Conservation (phyloP, 2,113 vertebrate species). For the Trogon surrucura region DNA sequence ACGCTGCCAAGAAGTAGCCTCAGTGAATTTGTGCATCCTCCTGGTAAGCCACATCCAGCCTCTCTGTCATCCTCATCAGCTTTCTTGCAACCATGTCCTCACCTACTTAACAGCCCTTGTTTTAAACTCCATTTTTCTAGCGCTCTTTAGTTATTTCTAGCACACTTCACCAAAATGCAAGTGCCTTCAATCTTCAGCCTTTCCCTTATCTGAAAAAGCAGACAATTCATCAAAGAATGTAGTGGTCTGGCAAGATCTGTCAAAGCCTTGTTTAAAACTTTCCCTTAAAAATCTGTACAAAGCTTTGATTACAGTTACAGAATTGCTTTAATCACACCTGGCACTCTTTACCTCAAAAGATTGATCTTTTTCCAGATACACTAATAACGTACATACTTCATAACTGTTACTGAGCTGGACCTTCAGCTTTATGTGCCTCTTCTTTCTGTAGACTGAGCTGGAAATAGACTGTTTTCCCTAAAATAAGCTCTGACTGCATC, state of each 20-base stretch:
- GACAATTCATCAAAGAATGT: background rate
- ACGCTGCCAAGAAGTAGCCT: background rate
- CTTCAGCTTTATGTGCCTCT: background rate
- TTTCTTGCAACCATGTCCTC: background rate
- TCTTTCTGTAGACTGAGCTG: background rate
- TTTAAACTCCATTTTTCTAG: background rate
- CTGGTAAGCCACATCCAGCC: background rate
- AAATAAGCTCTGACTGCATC: background rate
- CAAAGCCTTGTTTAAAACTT: background rate
- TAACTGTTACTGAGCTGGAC: background rate
- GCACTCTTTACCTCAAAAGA: background rate
- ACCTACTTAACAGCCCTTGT: background rate
- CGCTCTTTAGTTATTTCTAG: background rate
- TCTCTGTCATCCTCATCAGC: background rate
- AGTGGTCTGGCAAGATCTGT: background rate
- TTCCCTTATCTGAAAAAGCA: background rate
- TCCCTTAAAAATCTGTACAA: background rate
- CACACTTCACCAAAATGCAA: background rate
- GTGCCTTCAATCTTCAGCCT: background rate
- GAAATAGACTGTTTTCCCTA: background rate
- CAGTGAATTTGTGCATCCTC: rapidly evolving
- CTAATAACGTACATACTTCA: background rate
- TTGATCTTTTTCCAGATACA: background rate
- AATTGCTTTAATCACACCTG: background rate
- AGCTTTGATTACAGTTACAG: background rate